Evolutionary conservation across 2,113 vertebrate genomes (phyloP), one percentile per base, ranked within the genome.

Genomic region (Oceanites oceanicus): DNA sequence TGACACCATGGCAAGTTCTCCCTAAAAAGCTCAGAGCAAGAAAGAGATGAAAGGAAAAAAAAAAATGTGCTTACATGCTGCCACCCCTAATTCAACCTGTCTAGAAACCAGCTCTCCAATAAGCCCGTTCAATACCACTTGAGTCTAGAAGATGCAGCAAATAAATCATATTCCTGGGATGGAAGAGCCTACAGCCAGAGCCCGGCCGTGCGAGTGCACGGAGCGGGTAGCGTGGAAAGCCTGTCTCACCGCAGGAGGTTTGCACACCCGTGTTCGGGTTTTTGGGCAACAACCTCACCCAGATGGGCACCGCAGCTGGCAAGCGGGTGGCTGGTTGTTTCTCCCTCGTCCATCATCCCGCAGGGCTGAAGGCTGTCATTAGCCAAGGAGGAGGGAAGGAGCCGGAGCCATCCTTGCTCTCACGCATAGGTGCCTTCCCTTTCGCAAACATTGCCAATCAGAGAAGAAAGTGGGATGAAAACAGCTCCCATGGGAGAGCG

Each of bases 141-240:
- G 52, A 72, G 79, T 13, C 42, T 34, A 42, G 36, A 22, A 56
- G 63, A 62, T 58, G 63, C 74, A 85, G 74, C 52, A 52, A 27
- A 93, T 56, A 67, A 85, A 76, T 93, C 58, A 20, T 18, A 7
- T n/a, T 32, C 38, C 32, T 21, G 62, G 62, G 44, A 2, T 10
- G 56, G 67, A 53, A 20, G 44, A 55, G 45, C 29, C 49, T 3
- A 0, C 20, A 32, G 68, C 7, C 44, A 5, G 78, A 52, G 49
- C 32, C 17, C 7, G 1, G 61, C 32, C 1, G 7, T 2, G 42
- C 0, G 4, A 32, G 70, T 0, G 5, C 62, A 16, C 3, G 0
- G 25, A 16, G 42, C 17, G 13, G 27, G 68, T 0, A 3, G 56
- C 2, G 0, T 2, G 16, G 56, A 42, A 38, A 40, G 8, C 17